These are phyloP conservation scores for Drosophila albomicans DNA, from an alignment of 1,140 invertebrate species.

Conservation along the genomic window DNA sequence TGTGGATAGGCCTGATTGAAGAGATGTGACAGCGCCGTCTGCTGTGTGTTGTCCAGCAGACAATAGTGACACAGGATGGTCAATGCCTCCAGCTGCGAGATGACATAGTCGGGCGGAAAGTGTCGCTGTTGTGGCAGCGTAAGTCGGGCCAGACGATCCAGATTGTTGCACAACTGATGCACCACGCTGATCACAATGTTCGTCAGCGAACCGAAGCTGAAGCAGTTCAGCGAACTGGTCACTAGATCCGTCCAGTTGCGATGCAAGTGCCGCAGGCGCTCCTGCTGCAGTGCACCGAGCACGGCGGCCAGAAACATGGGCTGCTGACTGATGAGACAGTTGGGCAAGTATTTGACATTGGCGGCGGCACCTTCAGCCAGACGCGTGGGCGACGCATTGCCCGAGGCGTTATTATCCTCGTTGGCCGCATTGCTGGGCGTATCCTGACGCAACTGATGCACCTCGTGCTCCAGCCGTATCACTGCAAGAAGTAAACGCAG, in stretches of 20 bases:
- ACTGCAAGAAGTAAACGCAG: conserved; percentile 89
- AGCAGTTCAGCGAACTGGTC: conserved; percentile 89
- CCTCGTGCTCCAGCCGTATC: conserved; percentile 92
- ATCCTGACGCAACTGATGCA: conserved; percentile 86
- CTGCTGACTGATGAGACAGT: conserved; percentile 91
- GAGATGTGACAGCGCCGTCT: conserved; percentile 87
- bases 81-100: conserved; percentile 92
- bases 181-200: conserved; percentile 92
- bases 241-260: conserved; percentile 93
- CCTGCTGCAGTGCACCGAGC: conserved; percentile 90
- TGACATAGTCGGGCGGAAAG: conserved; percentile 91
- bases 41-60: conserved; percentile 90
- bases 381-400: conserved; percentile 77
- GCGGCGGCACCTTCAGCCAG: conserved; percentile 62
- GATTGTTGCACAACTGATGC: conserved; percentile 93
- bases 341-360: conserved; percentile 88
- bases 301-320: conserved; percentile 94
- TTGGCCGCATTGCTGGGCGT: conserved; percentile 46
- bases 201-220: conserved; percentile 90
- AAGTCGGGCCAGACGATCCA: conserved; percentile 87
- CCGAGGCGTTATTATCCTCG: conserved; percentile 43
- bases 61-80: conserved; percentile 95
- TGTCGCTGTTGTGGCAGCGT: conserved; percentile 76
- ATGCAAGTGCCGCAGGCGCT: conserved; percentile 90
- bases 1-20: conserved; percentile 87